Percentiles rank a stretch among this genome's conserved stretches.
These are phyloP conservation scores for Epiblema foenella DNA, from an alignment of 2,888 invertebrate species.

Conservation along the genomic window DNA sequence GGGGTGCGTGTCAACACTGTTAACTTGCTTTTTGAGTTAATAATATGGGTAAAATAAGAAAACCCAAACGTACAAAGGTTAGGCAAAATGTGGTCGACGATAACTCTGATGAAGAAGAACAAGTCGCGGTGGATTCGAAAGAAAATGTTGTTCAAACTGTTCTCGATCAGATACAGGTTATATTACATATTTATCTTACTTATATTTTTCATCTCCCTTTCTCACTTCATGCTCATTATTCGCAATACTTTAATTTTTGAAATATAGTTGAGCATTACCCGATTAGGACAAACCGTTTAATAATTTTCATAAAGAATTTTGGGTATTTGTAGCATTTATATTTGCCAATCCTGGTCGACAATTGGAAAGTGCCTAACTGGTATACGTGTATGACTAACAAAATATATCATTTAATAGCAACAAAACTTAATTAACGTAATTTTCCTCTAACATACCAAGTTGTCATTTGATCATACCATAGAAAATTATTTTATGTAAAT, in stretches of 20 bases:
- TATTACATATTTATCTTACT: neutral
- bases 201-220: neutral
- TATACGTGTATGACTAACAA: no score
- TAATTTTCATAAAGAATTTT: no score
- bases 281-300: neutral
- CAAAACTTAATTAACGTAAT: no score
- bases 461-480: no score
- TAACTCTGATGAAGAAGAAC: slow-evolving; percentile 63
- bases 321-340: no score
- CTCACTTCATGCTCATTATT: neutral
- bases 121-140: slow-evolving; percentile 67
- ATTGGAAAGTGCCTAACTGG: no score
- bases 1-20: slow-evolving; percentile 25
- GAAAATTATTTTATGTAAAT: no score
- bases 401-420: no score
- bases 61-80: slow-evolving; percentile 60
- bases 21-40: slow-evolving; percentile 26
- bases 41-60: slow-evolving; percentile 76
- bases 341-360: no score
- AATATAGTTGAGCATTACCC: neutral
- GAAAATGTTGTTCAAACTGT: slow-evolving; percentile 78
- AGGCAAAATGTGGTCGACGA: slow-evolving; percentile 54
- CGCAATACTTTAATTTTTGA: neutral
- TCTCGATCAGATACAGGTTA: slow-evolving; percentile 80
- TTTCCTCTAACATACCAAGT: no score